Percentiles rank a stretch among this genome's conserved stretches.
phyloP scores from a whole-genome alignment of 2,113 vertebrate genomes.

The Sinocyclocheilus rhinocerous region DNA sequence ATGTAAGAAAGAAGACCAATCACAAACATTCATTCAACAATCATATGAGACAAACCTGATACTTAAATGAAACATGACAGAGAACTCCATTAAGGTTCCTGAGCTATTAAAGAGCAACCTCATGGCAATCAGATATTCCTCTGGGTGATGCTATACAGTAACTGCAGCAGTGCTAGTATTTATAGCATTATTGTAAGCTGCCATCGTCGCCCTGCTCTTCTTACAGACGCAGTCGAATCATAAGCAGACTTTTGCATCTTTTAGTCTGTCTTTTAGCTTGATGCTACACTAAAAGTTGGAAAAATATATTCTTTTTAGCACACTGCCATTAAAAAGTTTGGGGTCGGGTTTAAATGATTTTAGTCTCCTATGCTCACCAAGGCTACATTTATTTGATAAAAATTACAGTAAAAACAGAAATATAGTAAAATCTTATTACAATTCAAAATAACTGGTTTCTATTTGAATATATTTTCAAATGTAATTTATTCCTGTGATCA shows the following conservation, averaged over 20 bases:
- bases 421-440: too few species aligned
- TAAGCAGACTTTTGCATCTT: not conserved
- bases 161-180: not conserved
- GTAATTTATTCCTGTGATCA: too few species aligned
- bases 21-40: not conserved
- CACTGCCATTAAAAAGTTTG: not conserved
- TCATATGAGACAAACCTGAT: not conserved
- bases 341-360: not conserved
- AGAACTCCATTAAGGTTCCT: not conserved
- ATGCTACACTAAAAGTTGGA: not conserved
- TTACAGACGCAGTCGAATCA: not conserved
- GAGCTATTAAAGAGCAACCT: conserved; percentile 16
- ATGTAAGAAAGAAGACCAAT: not conserved
- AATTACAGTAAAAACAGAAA: too few species aligned
- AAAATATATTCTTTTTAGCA: not conserved
- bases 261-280: not conserved
- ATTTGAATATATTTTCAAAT: too few species aligned
- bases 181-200: conserved; percentile 13
- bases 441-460: too few species aligned
- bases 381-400: not conserved
- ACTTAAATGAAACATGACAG: conserved; percentile 16
- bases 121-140: conserved; percentile 17
- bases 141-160: not conserved
- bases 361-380: not conserved
- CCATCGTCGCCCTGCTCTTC: not conserved